A percentile compares a stretch with the other conserved stretches of the same genome.
Conservation (phyloP, 1,140 invertebrate species). For the Meloidogyne exigua region DNA sequence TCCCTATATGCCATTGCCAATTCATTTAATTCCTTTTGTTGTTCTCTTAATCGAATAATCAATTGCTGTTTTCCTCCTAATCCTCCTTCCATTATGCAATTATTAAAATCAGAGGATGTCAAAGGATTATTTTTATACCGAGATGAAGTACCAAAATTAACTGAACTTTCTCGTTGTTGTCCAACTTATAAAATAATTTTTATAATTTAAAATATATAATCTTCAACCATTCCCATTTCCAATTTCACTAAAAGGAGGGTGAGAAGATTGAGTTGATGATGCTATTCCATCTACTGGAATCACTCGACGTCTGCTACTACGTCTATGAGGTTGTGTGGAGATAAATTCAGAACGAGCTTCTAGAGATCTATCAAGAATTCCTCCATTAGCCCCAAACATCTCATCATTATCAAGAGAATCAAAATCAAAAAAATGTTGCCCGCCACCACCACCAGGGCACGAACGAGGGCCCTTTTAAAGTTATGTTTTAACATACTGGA, state of each 20-base stretch:
- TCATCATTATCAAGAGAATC: background rate
- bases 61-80: background rate
- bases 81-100: background rate
- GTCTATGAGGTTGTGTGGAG: background rate
- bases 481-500: background rate
- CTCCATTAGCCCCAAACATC: background rate
- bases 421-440: background rate
- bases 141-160: background rate
- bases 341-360: slow-evolving; percentile 22
- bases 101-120: background rate
- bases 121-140: slow-evolving; percentile 18
- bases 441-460: slow-evolving; percentile 1
- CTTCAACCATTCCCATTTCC: slow-evolving; percentile 1
- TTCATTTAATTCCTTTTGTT: background rate
- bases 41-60: background rate
- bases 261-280: background rate
- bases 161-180: background rate
- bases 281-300: background rate
- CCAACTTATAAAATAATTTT: background rate
- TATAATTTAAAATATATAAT: background rate
- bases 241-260: slow-evolving; percentile 9
- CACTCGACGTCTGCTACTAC: background rate
- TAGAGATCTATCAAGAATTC: background rate
- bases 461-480: slow-evolving; percentile 7
- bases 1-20: background rate